Conservation (phyloP, 2,888 invertebrate species). For the Amiota minor region DNA sequence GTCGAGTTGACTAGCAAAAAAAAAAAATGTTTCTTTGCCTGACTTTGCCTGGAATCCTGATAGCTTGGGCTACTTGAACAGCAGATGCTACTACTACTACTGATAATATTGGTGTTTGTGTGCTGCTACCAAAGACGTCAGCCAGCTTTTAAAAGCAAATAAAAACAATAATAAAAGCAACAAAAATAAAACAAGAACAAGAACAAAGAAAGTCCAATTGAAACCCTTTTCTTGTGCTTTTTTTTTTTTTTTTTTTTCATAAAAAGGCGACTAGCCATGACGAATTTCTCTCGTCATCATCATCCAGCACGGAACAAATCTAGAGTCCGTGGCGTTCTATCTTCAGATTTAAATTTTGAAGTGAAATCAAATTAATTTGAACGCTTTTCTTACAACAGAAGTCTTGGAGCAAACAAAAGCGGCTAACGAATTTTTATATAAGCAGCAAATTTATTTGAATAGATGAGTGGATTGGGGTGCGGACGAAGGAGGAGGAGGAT, state of each 20-base stretch:
- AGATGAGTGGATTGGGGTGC: no score
- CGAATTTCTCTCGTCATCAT: constrained; percentile 54
- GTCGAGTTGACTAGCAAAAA: no score
- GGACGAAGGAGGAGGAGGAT: no score
- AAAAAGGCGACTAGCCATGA: constrained; percentile 54
- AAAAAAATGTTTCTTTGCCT: no score
- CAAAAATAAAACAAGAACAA: constrained; percentile 16
- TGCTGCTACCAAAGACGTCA: neutral
- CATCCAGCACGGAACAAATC: neutral
- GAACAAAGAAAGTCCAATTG: constrained; percentile 47
- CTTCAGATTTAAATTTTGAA: constrained; percentile 61
- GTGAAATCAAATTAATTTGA: constrained; percentile 67
- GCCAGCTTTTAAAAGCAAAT: neutral
- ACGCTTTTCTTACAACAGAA: constrained; percentile 58
- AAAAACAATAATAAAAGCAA: constrained; percentile 18
- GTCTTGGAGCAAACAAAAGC: constrained; percentile 40
- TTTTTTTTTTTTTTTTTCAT: neutral
- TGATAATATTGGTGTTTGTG: no score
- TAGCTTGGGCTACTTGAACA: no score
- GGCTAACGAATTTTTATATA: constrained; percentile 10
- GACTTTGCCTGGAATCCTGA: no score
- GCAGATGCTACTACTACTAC: no score
- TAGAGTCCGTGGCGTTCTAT: constrained; percentile 10
- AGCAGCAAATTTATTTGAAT: neutral
- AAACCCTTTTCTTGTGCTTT: constrained; percentile 64